Base-by-base conservation (phyloP, 2,888 invertebrate genomes). In the Heliconius cydno region DNA sequence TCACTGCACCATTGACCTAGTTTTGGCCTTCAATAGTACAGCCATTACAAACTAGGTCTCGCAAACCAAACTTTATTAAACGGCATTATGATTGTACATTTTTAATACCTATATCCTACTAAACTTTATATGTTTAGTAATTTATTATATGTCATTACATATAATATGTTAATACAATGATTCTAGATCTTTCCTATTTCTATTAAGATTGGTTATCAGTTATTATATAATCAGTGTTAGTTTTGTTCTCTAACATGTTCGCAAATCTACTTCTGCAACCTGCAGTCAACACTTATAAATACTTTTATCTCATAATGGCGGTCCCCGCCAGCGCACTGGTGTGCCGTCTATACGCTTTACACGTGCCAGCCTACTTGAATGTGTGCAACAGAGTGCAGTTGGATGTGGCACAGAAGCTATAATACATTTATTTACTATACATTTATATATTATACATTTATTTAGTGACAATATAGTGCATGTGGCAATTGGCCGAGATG, bases 1-100 rank as follows among this genome's bases (percentile, higher is more conserved):
- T 86, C 87, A 85, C 87, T 94, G 94, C 94, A 94, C 92, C 90
- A 91, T 87, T 94, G 93, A 94, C 94, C 94, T 87, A 94, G 85
- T 92, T 94, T 87, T 88, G 85, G 86, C 86, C 83, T 87, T 86
- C 88, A 86, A 83, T 83, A 80, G 80, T 81, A 78, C 79, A 81
- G 80, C 76, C 73, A 80, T 75, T 76, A 74, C 65, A 78, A 83
- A 82, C 81, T 79, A 80, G 81, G 80, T 83, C 75, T 73, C 67
- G 70, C 77, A 65, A 77, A 79, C 76, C 63, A 38, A 66, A 70
- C 66, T 82, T 75, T 77, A 79, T 76, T 66, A 77, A 79, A n/a
- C 52, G 68, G 57, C 77, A 70, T 76, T 72, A 73, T 28, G 25
- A 41, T 57, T 13, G 52, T 34, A 34, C 25, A 9, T 13, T 52